phyloP scores from a whole-genome alignment of 1,140 invertebrate species.

The Campoletis sonorensis region DNA sequence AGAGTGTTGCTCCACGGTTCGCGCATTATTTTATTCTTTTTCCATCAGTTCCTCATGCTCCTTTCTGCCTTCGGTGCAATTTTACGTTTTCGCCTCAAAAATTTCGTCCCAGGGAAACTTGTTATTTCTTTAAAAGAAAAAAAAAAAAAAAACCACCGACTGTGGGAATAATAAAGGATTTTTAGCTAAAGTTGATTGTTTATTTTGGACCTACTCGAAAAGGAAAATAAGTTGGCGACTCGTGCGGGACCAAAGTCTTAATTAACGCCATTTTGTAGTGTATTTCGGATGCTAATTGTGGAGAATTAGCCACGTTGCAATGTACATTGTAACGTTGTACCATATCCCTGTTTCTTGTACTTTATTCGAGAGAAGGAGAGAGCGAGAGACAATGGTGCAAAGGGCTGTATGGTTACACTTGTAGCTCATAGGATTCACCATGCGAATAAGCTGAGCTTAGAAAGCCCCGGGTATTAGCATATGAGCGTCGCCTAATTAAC shows the following conservation, averaged over 20 bases:
- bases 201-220: no score
- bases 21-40: not conserved
- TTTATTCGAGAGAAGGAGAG: slow-evolving; percentile 52
- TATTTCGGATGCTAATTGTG: slow-evolving; percentile 21
- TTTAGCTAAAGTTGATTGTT: no score
- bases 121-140: no score
- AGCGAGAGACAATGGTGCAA: slow-evolving; percentile 45
- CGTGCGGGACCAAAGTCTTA: not conserved
- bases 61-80: not conserved
- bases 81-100: no score
- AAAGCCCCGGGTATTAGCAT: slow-evolving; percentile 53
- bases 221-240: not conserved
- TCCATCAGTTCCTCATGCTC: not conserved
- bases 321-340: slow-evolving; percentile 23
- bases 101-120: no score
- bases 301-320: slow-evolving; percentile 17
- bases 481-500: slow-evolving; percentile 57
- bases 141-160: no score
- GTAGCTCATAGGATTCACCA: slow-evolving; percentile 54
- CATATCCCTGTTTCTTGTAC: not conserved
- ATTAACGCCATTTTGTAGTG: slow-evolving; percentile 14
- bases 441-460: slow-evolving; percentile 56
- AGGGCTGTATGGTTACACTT: slow-evolving; percentile 51
- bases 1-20: not conserved
- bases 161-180: no score